Base-by-base conservation (phyloP, 2,888 invertebrate species). In the Apamea anceps region DNA sequence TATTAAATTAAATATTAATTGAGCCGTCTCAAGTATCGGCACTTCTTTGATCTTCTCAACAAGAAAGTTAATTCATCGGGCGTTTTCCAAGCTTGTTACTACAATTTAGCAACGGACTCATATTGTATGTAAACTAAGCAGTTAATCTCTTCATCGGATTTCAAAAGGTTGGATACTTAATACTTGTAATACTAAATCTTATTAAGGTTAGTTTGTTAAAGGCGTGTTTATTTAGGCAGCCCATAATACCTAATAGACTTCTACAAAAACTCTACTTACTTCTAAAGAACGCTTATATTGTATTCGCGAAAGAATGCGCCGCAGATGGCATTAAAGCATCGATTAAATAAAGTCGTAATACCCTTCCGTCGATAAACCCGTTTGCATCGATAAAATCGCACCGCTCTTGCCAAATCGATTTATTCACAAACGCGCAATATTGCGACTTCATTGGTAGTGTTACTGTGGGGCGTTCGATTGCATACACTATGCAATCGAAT, bases 101-200 rank as follows among this genome's bases (percentile, higher is more conserved):
- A 77, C 65, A 73, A 84, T 72, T 77, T 45, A 66, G 68, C 37
- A 80, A 75, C 77, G 67, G 37, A 75, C 68, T 84, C 60, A 72
- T 67, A 87, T 75, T 80, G 57, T 80, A 75, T 80, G 62, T 80
- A 75, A 75, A 77, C 66, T 70, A 73, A 57, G 18, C 13, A 25
- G 54, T 60, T 72, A 70, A 82, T 84, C 65, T 80, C 72, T 72
- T 84, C 48, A 77, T 80, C 76, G 25, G 57, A 84, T 79, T 87
- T 84, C 63, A 68, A 68, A 84, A 67, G 72, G 48, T 54, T 77
- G 6, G 57, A 81, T 76, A 70, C 72, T 45, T 66, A 66, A 68
- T 28, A 37, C 32, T 45, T 80, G 32, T 57, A 62, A 71, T 32
- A 60, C n/a, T 13, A 66, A 60, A 70, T 81, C 51, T 85, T 75